Base-by-base conservation (phyloP, 1,140 invertebrate genomes). In the Orchesella cincta region DNA sequence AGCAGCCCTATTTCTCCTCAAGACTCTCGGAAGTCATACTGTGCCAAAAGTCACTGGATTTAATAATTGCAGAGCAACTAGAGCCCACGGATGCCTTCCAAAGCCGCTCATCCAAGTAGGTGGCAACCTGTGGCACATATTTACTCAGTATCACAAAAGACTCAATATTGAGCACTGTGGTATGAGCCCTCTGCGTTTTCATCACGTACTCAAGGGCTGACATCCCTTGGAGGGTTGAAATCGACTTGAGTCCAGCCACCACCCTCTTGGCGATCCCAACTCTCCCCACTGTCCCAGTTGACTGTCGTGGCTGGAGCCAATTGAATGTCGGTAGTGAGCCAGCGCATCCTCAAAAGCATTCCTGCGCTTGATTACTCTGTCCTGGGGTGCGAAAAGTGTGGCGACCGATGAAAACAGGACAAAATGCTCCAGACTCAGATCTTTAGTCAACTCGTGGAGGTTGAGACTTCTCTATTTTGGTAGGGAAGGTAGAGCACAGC, bases 251-350 rank as follows among this genome's bases (percentile, higher is more conserved):
- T 67, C 62, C 62, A 67, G 62, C 26, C 14, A 67, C 8, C 8
- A 31, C 62, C 26, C 29, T 29, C 33, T 67, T 29, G 14, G 33
- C 62, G 3, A 29, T 67, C 62, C 62, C 29, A 33, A 14, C 33
- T 67, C 62, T 5, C 62, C 62, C 62, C 62, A 67, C n/a, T 29
- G 62, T 2, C 62, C 62, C n/a, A n/a, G n/a, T n/a, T n/a, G n/a
- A n/a, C n/a, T n/a, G n/a, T n/a, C n/a, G n/a, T n/a, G n/a, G n/a
- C n/a, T n/a, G n/a, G n/a, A n/a, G n/a, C n/a, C n/a, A n/a, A n/a
- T n/a, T n/a, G n/a, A n/a, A n/a, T n/a, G n/a, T n/a, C n/a, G n/a
- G n/a, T n/a, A n/a, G n/a, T n/a, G n/a, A n/a, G n/a, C n/a, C n/a
- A n/a, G n/a, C n/a, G n/a, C n/a, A n/a, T n/a, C n/a, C n/a, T n/a